Base-by-base conservation (phyloP, 2,113 vertebrate genomes). In the Oxyruncus cristatus region DNA sequence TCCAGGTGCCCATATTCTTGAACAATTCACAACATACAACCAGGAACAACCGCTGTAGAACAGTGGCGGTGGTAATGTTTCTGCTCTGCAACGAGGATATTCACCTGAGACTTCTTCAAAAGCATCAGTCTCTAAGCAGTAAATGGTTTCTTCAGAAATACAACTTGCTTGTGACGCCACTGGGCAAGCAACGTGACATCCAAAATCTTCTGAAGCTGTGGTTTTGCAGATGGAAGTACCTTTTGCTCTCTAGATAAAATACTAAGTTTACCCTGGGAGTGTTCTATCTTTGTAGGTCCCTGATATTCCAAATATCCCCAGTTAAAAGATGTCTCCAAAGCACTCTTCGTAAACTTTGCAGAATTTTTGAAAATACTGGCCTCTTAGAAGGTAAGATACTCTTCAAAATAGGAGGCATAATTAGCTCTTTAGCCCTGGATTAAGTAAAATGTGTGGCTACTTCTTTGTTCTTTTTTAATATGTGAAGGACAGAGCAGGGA, bases 261-360 rank as follows among this genome's bases (percentile, higher is more conserved):
- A 27, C 0, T 65, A 13, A 61, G 14, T 24, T 20, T 78, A 32
- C 22, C 12, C 39, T 67, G 28, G 5, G 11, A 71, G 15, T 5
- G 11, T 30, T 26, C 13, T 62, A 4, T 24, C 56, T 52, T 61
- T 32, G 47, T 2, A 21, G 7, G 11, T 28, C 20, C 22, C 11
- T 13, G 9, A 41, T 52, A 65, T 22, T 50, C 11, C 28, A 73
- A 49, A 68, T 2, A 41, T 35, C 9, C 3, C n/a, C 37, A 76
- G 5, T 49, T n/a, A 46, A 9, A 41, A 92, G 55, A 68, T 4
- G 19, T 37, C 41, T 56, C 75, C 41, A 85, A 50, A 49, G 47
- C 22, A 67, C 10, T 20, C 50, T 49, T n/a, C 1, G 0, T 65
- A 14, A 81, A 46, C 23, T 4, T 68, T 20, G 19, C 1, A 1